Conservation (phyloP, 2,113 vertebrate genomes). For the Syrmaticus mikado region DNA sequence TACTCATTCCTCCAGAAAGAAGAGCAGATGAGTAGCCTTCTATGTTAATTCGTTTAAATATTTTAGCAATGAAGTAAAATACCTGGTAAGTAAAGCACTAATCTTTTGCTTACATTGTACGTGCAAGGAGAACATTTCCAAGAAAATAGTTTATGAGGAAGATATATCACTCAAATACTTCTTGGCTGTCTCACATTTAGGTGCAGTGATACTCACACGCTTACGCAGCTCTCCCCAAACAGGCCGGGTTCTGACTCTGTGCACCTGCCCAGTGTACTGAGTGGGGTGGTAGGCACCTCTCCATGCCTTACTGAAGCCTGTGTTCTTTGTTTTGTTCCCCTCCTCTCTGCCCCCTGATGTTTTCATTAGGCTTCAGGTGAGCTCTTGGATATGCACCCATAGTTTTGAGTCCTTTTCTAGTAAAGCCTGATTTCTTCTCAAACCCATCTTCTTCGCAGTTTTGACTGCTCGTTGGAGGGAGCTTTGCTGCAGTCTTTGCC, state of each 20-base stretch:
- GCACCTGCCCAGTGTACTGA: not conserved
- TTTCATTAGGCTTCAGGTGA: not conserved
- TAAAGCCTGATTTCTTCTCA: not conserved
- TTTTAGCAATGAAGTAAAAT: not conserved
- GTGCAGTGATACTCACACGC: not conserved
- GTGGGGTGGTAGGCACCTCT: not conserved
- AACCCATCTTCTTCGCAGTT: not conserved
- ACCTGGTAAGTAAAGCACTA: not conserved
- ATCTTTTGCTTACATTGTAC: not conserved
- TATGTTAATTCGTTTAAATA: slow-evolving; percentile 11
- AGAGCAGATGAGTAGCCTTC: not conserved
- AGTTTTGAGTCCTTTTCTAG: not conserved
- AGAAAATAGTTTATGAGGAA: not conserved
- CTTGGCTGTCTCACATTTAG: rapidly evolving
- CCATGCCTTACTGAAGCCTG: not conserved
- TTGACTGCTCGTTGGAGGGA: not conserved
- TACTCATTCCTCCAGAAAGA: slow-evolving; percentile 12
- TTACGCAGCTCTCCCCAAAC: not conserved
- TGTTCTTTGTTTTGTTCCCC: no score
- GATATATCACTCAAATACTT: not conserved
- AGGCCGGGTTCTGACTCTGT: rapidly evolving
- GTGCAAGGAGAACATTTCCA: not conserved
- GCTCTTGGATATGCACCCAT: not conserved
- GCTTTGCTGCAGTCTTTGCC: not conserved
- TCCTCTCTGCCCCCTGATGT: not conserved